Conservation (phyloP, 2,797 vertebrate species). For the Sebastes cheni region DNA sequence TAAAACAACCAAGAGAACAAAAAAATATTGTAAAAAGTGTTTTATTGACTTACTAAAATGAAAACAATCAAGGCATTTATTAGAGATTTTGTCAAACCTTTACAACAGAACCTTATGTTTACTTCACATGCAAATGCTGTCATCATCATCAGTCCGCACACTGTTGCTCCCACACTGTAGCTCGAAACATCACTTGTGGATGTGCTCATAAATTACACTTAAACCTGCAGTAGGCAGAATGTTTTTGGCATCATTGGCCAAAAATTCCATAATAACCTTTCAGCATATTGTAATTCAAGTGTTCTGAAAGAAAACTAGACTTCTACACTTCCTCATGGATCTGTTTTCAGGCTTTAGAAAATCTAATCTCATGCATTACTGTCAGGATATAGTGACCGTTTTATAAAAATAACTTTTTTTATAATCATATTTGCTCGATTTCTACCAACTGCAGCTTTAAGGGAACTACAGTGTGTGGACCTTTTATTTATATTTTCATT, state of each 20-base stretch:
- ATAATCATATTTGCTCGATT: too few species aligned
- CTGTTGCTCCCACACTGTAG: not conserved
- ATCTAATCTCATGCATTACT: too few species aligned
- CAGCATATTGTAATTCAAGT: too few species aligned
- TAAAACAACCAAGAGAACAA: not conserved
- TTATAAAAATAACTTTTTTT: too few species aligned
- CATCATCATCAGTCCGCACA: not conserved
- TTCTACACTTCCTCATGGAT: too few species aligned
- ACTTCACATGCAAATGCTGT: not conserved
- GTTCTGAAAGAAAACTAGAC: too few species aligned
- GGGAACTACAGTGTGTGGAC: too few species aligned
- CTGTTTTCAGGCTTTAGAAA: too few species aligned
- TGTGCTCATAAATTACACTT: not conserved
- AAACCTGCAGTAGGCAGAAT: not conserved
- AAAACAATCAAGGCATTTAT: not conserved
- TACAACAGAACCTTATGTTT: not conserved
- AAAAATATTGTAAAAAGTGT: not conserved
- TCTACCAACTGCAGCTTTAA: too few species aligned
- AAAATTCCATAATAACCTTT: too few species aligned
- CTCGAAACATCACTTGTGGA: not conserved
- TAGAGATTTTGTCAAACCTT: not conserved
- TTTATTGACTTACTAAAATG: constrained; percentile 15
- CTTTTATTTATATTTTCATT: not conserved
- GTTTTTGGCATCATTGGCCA: too few species aligned
- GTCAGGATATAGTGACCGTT: too few species aligned